These are phyloP conservation scores for Glareola pratincola DNA, from an alignment of 2,113 vertebrate species.

Conservation along the genomic window DNA sequence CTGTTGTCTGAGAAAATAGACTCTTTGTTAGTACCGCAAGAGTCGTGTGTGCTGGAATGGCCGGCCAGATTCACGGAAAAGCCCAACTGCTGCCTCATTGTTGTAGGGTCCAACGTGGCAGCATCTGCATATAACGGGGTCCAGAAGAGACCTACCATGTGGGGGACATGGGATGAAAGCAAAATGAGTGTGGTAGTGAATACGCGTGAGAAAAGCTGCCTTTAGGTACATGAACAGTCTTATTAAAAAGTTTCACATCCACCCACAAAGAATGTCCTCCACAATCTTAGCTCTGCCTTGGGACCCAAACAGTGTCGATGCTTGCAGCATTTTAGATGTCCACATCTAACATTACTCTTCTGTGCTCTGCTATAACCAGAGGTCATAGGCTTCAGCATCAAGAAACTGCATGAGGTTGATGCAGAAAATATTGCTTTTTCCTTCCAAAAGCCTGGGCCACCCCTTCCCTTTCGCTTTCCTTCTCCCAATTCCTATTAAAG, in stretches of 20 bases:
- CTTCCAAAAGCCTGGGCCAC: neutral
- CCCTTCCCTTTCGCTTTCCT: neutral
- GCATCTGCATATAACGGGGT: too few species aligned
- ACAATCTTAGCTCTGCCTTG: neutral
- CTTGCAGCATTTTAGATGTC: too few species aligned
- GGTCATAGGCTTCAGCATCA: neutral
- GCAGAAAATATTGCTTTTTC: neutral
- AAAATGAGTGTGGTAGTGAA: neutral
- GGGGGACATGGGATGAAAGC: accelerated
- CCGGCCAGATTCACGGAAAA: neutral
- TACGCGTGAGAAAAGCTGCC: neutral
- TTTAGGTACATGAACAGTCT: neutral
- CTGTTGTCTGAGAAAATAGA: constrained; percentile 21
- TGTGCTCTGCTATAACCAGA: neutral
- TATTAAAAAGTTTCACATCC: neutral
- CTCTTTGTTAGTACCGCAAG: neutral
- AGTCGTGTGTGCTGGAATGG: neutral
- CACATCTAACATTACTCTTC: neutral
- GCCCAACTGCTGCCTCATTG: neutral
- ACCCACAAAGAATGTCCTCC: neutral
- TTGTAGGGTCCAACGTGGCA: accelerated
- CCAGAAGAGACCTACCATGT: neutral
- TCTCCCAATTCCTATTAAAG: neutral
- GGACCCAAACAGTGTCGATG: neutral
- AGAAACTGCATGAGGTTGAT: neutral